These are phyloP conservation scores for Amphiprion clarkii DNA, from an alignment of 2,797 vertebrate species.

Conservation along the genomic window DNA sequence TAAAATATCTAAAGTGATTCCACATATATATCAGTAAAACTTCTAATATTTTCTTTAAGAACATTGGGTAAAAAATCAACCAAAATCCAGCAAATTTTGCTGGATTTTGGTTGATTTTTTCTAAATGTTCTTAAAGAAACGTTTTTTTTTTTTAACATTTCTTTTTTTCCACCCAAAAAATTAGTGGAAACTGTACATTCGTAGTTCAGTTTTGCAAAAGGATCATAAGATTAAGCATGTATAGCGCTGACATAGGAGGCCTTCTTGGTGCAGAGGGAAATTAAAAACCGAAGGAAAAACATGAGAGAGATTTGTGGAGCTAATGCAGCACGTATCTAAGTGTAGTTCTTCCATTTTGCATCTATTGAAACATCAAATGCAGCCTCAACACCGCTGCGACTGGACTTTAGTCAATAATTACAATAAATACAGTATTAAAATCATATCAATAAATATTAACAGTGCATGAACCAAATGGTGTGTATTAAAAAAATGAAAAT, in stretches of 20 bases:
- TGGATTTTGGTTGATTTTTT: no score
- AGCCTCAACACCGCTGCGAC: not conserved
- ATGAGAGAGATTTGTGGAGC: not conserved
- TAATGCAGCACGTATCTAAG: not conserved
- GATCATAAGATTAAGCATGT: not conserved
- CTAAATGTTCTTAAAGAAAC: no score
- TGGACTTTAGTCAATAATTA: not conserved
- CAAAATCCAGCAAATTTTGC: no score
- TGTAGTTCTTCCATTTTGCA: not conserved
- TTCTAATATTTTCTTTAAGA: no score
- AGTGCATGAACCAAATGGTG: slow-evolving; percentile 14
- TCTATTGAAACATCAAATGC: not conserved
- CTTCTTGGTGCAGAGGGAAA: not conserved
- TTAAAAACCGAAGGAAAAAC: not conserved
- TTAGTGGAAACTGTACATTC: not conserved
- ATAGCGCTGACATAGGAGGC: not conserved
- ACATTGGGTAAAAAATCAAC: no score
- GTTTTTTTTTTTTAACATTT: no score
- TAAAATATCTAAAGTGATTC: no score
- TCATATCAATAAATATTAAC: slow-evolving; percentile 34
- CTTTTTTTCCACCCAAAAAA: no score
- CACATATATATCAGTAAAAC: no score
- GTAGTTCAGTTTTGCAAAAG: not conserved
- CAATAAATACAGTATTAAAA: not conserved
- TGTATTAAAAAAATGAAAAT: slow-evolving; percentile 11